These are phyloP conservation scores for Danio tinwini DNA, from an alignment of 2,797 vertebrate genomes.

Conservation along the genomic window DNA sequence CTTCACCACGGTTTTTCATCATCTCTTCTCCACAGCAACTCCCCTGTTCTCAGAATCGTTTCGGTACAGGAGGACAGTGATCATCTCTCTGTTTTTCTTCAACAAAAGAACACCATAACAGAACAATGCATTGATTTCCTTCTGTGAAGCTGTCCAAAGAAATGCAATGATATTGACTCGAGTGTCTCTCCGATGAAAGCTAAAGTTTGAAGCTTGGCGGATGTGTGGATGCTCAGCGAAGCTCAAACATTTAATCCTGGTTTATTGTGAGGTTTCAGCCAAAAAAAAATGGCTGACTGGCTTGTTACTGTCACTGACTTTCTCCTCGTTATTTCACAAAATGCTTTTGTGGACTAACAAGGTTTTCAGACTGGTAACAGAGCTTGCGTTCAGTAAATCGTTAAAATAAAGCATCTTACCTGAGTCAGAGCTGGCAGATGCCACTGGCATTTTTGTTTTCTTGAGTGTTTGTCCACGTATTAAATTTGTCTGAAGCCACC, in stretches of 20 bases:
- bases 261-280: constrained; percentile 1
- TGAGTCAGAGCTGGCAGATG: constrained; percentile 86
- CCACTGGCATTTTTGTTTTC: constrained; percentile 84
- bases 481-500: constrained; percentile 65
- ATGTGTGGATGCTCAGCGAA: constrained; percentile 1
- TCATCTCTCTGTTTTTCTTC: constrained; percentile 3
- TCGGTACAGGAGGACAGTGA: constrained; percentile 4
- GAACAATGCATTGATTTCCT: constrained; percentile 18
- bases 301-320: constrained; percentile 18
- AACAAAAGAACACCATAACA: constrained; percentile 20
- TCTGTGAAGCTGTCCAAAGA: constrained; percentile 6
- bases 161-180: constrained; percentile 19
- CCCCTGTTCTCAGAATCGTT: constrained; percentile 10
- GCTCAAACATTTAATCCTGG: constrained; percentile 18
- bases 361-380: constrained; percentile 5
- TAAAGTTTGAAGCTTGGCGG: neutral
- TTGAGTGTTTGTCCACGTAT: constrained; percentile 62
- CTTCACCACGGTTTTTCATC: neutral
- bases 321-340: constrained; percentile 15
- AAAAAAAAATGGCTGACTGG: constrained; percentile 5
- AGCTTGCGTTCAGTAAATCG: neutral
- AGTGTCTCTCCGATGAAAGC: constrained; percentile 8
- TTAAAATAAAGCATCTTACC: constrained; percentile 68
- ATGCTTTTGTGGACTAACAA: neutral
- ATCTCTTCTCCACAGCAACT: neutral